phyloP scores from a whole-genome alignment of 2,888 invertebrate genomes.

The Punctoribates punctum region DNA sequence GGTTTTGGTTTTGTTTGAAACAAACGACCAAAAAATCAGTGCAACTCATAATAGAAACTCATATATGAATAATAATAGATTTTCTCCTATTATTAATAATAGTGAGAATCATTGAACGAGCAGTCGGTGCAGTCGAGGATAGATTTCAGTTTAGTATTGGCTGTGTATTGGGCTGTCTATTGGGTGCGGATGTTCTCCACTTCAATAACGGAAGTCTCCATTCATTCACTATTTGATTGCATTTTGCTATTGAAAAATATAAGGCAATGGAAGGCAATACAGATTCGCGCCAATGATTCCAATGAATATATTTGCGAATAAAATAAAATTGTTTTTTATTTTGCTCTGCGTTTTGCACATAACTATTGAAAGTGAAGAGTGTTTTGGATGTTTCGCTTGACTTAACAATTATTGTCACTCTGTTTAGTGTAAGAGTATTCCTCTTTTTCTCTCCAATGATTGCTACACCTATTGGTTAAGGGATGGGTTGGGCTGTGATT shows the following conservation, averaged over 20 bases:
- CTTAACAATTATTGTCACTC: constrained; percentile 24
- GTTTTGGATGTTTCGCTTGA: constrained; percentile 25
- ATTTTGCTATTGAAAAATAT: constrained; percentile 15
- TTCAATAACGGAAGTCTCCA: constrained; percentile 30
- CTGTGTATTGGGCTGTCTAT: neutral
- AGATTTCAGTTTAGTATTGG: neutral
- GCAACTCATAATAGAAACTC: neutral
- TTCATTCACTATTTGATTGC: neutral
- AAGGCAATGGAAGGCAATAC: constrained; percentile 6
- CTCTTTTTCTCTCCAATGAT: constrained; percentile 6
- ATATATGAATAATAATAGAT: constrained; percentile 19
- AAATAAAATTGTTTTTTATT: neutral
- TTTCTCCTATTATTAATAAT: constrained; percentile 3
- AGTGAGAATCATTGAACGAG: constrained; percentile 2
- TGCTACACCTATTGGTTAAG: neutral
- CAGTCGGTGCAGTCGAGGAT: constrained; percentile 20
- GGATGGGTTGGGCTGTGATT: constrained; percentile 27
- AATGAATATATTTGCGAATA: constrained; percentile 6
- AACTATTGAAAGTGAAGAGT: constrained; percentile 30
- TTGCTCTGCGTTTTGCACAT: neutral
- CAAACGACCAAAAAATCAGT: neutral
- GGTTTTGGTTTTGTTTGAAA: no score
- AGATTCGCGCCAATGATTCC: constrained; percentile 24
- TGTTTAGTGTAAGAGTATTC: neutral
- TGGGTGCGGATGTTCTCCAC: constrained; percentile 28